Evolutionary conservation across 64 coral and sea anemone species (phyloP).

Genomic region (Pachyseris speciosa): DNA sequence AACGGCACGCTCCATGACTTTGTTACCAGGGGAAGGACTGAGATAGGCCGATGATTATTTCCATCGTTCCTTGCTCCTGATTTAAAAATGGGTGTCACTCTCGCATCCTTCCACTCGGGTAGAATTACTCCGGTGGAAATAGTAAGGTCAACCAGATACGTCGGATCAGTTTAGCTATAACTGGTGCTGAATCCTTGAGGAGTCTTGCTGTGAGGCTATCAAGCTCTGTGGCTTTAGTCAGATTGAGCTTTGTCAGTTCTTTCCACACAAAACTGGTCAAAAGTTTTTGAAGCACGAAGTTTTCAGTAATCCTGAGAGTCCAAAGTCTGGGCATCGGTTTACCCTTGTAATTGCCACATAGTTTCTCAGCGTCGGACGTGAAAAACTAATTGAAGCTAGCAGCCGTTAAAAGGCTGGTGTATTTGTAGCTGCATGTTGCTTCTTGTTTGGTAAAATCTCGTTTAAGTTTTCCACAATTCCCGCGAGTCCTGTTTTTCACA

Average conservation of each 20-base stretch:
- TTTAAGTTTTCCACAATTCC: conserved; percentile 19
- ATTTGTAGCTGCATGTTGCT: not conserved
- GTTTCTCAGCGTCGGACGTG: not conserved
- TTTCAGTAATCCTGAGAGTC: not conserved
- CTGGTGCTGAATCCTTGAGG: no score
- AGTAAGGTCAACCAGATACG: no score
- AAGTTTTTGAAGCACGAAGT: conserved; percentile 1
- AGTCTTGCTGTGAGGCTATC: no score
- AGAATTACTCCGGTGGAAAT: no score
- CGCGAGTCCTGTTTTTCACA: no score
- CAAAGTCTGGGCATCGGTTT: not conserved
- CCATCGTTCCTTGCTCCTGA: no score
- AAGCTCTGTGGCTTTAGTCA: conserved; percentile 35
- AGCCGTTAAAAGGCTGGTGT: not conserved
- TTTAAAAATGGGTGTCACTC: no score
- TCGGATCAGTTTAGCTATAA: no score
- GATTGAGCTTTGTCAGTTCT: not conserved
- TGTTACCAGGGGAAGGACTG: no score
- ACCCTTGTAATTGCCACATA: not conserved
- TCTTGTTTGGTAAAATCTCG: not conserved
- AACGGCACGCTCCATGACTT: conserved; percentile 42
- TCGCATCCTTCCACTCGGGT: no score
- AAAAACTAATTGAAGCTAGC: no score
- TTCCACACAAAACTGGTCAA: conserved; percentile 1
- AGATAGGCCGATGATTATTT: no score